Percentiles rank a stretch among this genome's conserved stretches.
phyloP scores from a whole-genome alignment of 1,140 invertebrate genomes.

The Onthophagus taurus region DNA sequence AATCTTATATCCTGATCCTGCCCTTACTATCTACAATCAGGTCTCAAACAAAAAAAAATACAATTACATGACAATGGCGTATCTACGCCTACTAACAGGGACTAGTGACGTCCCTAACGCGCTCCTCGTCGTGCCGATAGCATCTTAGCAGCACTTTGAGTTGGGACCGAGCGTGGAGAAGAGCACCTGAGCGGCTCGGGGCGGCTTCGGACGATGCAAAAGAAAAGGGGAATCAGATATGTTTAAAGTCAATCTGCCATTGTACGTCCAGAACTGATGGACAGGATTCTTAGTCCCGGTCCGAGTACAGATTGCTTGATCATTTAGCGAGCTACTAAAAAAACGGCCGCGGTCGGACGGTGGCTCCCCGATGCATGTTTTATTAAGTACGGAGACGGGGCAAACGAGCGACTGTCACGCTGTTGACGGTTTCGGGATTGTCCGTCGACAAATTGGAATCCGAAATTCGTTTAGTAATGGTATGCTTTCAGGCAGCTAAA shows the following conservation, averaged over 20 bases:
- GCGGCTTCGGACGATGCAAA: slow-evolving; percentile 21
- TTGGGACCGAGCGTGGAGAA: slow-evolving; percentile 24
- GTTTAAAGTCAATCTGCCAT: slow-evolving; percentile 33
- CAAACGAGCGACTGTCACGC: too few relatives aligned
- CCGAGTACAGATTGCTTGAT: slow-evolving; percentile 23
- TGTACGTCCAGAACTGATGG: slow-evolving; percentile 26
- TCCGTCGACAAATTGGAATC: too few relatives aligned
- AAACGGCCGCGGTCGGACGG: too few relatives aligned
- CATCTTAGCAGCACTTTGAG: slow-evolving; percentile 25
- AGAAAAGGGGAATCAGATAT: slow-evolving; percentile 29
- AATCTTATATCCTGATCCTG: too few relatives aligned
- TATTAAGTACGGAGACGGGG: too few relatives aligned
- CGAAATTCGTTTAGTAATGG: too few relatives aligned
- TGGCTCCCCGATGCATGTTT: too few relatives aligned
- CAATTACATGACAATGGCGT: slow-evolving; percentile 37
- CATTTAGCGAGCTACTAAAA: slow-evolving; percentile 24
- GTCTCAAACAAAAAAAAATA: slow-evolving; percentile 37
- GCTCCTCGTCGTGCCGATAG: slow-evolving; percentile 24
- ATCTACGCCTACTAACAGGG: slow-evolving; percentile 38
- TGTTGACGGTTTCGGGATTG: too few relatives aligned
- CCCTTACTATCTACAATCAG: slow-evolving; percentile 33
- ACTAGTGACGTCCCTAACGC: slow-evolving; percentile 35
- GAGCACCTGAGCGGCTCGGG: slow-evolving; percentile 27
- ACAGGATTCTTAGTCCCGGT: slow-evolving; percentile 28
- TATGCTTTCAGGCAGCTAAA: too few relatives aligned